Evolutionary conservation across 2,797 vertebrate species (phyloP).

Genomic region (Columba guinea): DNA sequence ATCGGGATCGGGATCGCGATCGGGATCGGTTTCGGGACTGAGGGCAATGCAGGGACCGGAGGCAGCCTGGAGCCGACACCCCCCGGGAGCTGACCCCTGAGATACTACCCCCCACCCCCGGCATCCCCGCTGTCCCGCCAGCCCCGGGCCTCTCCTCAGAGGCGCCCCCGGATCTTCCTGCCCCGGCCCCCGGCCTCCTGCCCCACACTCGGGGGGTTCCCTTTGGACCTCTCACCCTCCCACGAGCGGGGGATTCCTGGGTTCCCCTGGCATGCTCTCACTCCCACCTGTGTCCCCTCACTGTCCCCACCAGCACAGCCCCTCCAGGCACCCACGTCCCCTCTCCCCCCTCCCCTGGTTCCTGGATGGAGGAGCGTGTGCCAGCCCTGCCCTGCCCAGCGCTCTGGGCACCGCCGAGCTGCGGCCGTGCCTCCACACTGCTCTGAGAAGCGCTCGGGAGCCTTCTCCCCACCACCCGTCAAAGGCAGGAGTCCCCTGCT

Average conservation of each 20-base stretch:
- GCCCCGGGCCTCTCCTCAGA: not conserved
- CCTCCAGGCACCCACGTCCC: not conserved
- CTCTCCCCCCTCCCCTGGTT: too few species aligned
- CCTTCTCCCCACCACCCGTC: not conserved
- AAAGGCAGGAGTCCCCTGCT: not conserved
- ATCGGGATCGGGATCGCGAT: not conserved
- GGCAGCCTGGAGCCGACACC: not conserved
- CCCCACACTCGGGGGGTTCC: rapidly evolving
- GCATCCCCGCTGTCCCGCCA: not conserved
- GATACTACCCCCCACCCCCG: too few species aligned
- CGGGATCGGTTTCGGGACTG: rapidly evolving
- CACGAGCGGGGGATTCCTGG: not conserved
- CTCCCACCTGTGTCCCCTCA: too few species aligned
- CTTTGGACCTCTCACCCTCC: not conserved
- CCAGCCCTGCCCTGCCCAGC: not conserved
- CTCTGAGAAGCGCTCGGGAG: not conserved
- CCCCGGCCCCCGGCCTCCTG: not conserved
- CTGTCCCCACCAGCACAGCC: not conserved
- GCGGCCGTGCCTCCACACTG: not conserved
- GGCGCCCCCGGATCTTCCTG: not conserved
- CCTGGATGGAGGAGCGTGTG: too few species aligned
- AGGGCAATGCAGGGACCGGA: not conserved
- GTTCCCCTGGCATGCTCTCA: not conserved
- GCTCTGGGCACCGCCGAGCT: not conserved
- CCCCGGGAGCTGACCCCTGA: not conserved